A percentile compares a stretch with the other conserved stretches of the same genome.
Evolutionary conservation across 2,797 vertebrate species (phyloP).

Genomic region (Varecia variegata): DNA sequence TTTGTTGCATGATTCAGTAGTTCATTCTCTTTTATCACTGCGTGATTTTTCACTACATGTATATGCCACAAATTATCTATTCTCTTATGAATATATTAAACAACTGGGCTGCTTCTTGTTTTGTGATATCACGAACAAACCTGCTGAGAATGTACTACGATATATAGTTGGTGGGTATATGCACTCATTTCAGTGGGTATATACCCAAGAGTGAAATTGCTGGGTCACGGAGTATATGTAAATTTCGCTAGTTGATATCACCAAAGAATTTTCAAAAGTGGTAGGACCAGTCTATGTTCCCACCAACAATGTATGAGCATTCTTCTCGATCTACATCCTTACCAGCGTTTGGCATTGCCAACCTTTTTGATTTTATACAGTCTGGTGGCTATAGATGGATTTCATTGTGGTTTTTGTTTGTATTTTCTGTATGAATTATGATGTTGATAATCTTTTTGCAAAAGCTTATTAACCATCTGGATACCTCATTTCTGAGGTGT

Average conservation of each 20-base stretch:
- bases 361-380: background rate
- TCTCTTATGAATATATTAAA: background rate
- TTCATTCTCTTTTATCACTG: background rate
- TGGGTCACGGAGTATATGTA: background rate
- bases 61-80: background rate
- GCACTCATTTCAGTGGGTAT: background rate
- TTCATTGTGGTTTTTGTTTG: background rate
- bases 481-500: background rate
- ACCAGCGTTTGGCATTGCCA: background rate
- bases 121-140: background rate
- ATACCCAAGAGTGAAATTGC: background rate
- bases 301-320: background rate
- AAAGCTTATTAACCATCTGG: background rate
- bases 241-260: background rate
- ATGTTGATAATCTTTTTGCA: background rate
- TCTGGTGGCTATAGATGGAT: background rate
- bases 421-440: background rate
- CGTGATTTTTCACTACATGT: background rate
- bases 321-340: background rate
- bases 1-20: background rate
- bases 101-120: background rate
- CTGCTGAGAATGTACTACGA: background rate
- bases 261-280: background rate
- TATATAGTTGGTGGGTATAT: background rate
- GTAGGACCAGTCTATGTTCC: background rate